phyloP scores from a whole-genome alignment of 2,888 invertebrate species.

The Catocala sponsa region DNA sequence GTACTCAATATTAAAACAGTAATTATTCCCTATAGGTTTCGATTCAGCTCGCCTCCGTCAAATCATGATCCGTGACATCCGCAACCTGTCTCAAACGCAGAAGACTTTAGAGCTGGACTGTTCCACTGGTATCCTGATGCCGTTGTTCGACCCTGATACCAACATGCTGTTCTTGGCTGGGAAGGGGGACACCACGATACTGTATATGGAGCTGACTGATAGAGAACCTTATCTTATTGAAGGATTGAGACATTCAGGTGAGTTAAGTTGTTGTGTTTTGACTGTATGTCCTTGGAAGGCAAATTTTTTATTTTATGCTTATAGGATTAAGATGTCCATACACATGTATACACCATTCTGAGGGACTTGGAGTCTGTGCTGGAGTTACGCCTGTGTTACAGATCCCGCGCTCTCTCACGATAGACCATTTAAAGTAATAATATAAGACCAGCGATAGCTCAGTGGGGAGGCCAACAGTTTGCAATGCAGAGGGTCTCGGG shows the following conservation, averaged over 20 bases:
- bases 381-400: too few relatives aligned
- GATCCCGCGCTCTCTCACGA: too few relatives aligned
- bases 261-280: slow-evolving; percentile 26
- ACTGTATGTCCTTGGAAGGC: too few relatives aligned
- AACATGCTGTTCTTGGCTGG: slow-evolving; percentile 98
- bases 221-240: slow-evolving; percentile 96
- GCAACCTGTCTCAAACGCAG: slow-evolving; percentile 93
- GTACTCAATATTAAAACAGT: too few relatives aligned
- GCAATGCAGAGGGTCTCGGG: too few relatives aligned
- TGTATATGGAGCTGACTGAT: slow-evolving; percentile 96
- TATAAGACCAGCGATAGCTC: too few relatives aligned
- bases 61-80: slow-evolving; percentile 95
- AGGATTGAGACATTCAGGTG: slow-evolving; percentile 93
- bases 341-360: too few relatives aligned
- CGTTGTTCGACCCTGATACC: slow-evolving; percentile 97
- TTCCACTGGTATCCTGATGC: slow-evolving; percentile 96
- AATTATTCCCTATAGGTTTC: slow-evolving; percentile 85
- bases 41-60: slow-evolving; percentile 95
- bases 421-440: too few relatives aligned
- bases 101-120: slow-evolving; percentile 94
- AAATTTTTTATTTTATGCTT: too few relatives aligned
- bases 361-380: too few relatives aligned
- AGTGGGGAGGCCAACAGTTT: too few relatives aligned
- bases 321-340: too few relatives aligned
- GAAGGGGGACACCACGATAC: slow-evolving; percentile 97